Conservation (phyloP, 2,113 vertebrate genomes). For the Halichoeres trimaculatus region DNA sequence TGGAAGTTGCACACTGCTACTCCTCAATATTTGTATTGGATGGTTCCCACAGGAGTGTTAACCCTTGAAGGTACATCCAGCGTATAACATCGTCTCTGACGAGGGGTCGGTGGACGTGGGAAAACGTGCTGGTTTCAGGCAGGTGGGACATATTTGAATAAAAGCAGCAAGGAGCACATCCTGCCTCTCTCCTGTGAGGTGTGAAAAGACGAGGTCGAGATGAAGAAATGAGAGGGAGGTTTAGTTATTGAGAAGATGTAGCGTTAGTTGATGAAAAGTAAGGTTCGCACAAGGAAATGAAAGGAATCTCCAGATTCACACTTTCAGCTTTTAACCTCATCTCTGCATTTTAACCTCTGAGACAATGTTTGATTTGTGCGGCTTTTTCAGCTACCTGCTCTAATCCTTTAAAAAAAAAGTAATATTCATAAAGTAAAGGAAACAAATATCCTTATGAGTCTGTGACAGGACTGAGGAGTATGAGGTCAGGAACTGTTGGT, state of each 20-base stretch:
- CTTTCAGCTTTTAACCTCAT: too few relatives aligned
- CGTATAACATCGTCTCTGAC: not conserved
- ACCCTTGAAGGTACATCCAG: slow-evolving; percentile 9
- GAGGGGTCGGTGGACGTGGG: not conserved
- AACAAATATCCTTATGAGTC: not conserved
- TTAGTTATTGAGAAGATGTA: not conserved
- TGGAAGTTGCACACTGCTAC: not conserved
- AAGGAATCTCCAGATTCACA: too few relatives aligned
- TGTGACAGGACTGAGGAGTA: slow-evolving; percentile 1
- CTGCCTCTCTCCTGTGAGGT: slow-evolving; percentile 18
- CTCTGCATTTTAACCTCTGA: not conserved
- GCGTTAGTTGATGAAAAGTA: too few relatives aligned
- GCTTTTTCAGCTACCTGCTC: too few relatives aligned
- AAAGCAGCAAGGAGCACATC: slow-evolving; percentile 17
- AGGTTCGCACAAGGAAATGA: too few relatives aligned
- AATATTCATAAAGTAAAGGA: not conserved
- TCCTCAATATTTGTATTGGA: not conserved
- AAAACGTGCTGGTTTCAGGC: slow-evolving; percentile 16
- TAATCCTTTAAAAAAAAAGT: too few relatives aligned
- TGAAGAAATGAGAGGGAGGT: not conserved
- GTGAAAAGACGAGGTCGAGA: not conserved
- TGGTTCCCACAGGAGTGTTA: not conserved
- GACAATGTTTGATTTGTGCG: too few relatives aligned
- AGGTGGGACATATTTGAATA: slow-evolving; percentile 42
- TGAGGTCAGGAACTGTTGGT: not conserved